These are phyloP conservation scores for Hydraecia micacea DNA, from an alignment of 2,888 invertebrate species.

Conservation along the genomic window DNA sequence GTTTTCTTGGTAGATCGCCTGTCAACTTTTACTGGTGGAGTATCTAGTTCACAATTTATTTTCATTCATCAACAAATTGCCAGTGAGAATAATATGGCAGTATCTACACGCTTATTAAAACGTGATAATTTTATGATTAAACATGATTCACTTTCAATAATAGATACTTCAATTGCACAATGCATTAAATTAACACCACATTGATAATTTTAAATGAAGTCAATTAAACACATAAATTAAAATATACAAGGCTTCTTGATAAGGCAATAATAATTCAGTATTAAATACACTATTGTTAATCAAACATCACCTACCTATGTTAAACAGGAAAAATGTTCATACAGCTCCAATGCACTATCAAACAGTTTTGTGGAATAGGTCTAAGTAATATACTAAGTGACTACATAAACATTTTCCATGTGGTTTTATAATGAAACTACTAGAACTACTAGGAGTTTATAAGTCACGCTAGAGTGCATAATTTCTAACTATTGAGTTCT, in stretches of 20 bases:
- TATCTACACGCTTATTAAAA: not conserved
- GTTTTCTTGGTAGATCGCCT: too few relatives aligned
- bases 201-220: slow-evolving; percentile 1
- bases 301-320: not conserved
- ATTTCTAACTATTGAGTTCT: not conserved
- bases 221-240: slow-evolving; percentile 7
- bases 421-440: not conserved
- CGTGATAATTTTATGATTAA: not conserved
- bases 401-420: not conserved
- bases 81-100: not conserved
- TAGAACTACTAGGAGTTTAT: too few relatives aligned
- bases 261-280: slow-evolving; percentile 6
- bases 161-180: slow-evolving; percentile 1
- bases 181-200: not conserved
- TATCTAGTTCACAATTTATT: not conserved
- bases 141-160: not conserved
- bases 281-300: slow-evolving; percentile 6
- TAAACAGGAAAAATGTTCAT: slow-evolving; percentile 34
- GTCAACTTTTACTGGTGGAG: not conserved
- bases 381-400: too few relatives aligned
- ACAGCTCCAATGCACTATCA: not conserved
- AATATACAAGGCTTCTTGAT: slow-evolving; percentile 9
- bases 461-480: not conserved
- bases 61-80: not conserved
- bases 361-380: not conserved